A percentile compares a stretch with the other conserved stretches of the same genome.
These are phyloP conservation scores for Chamaetylas fuelleborni DNA, from an alignment of 2,113 vertebrate genomes.

Conservation along the genomic window DNA sequence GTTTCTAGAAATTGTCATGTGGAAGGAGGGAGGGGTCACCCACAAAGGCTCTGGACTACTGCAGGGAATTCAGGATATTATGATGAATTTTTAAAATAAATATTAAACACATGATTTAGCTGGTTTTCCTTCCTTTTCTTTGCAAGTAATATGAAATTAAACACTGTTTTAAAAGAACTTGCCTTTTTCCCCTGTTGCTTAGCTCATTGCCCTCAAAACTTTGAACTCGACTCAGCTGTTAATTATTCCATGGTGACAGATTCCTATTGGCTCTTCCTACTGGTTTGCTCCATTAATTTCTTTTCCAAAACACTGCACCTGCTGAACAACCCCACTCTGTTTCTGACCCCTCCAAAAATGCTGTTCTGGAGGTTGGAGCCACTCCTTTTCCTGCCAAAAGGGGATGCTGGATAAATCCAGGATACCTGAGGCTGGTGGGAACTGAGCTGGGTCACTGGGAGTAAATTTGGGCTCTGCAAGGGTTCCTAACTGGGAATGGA, in stretches of 20 bases:
- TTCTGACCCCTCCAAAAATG: not conserved
- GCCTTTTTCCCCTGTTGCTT: conserved; percentile 8
- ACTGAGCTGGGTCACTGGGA: not conserved
- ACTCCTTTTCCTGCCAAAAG: not conserved
- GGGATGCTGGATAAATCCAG: not conserved
- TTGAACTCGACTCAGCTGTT: conserved; percentile 13
- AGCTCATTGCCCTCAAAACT: conserved; percentile 23
- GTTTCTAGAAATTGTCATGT: conserved; percentile 16
- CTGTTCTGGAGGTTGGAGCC: not conserved
- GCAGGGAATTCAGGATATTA: conserved; percentile 7
- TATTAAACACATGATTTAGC: conserved; percentile 25
- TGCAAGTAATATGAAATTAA: conserved; percentile 15
- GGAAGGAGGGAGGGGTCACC: not conserved
- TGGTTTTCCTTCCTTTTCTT: conserved; percentile 41
- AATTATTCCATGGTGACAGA: conserved; percentile 7
- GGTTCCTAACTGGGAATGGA: not conserved
- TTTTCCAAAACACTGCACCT: not conserved
- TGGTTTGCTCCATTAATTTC: not conserved
- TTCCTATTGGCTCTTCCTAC: not conserved
- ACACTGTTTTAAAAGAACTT: conserved; percentile 1
- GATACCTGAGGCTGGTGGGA: not conserved
- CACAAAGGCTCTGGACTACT: not conserved
- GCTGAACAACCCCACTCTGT: not conserved
- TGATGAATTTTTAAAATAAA: conserved; percentile 16
- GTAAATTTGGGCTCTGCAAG: not conserved